These are phyloP conservation scores for Drosophila prolongata DNA, from an alignment of 2,888 invertebrate species.

Conservation along the genomic window DNA sequence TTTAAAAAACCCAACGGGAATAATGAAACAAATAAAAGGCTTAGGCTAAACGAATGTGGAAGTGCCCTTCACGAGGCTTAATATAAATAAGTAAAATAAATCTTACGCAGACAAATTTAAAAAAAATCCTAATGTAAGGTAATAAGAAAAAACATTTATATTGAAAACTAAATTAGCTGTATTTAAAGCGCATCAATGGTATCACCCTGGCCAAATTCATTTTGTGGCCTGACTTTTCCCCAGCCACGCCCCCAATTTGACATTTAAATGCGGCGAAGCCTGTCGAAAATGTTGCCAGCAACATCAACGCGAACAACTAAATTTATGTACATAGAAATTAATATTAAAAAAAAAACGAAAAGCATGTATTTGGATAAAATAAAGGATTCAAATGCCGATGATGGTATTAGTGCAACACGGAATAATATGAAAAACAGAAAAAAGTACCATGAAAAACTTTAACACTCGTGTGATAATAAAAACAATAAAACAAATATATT, in stretches of 20 bases:
- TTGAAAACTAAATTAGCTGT: neutral
- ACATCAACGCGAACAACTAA: slow-evolving; percentile 58
- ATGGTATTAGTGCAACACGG: slow-evolving; percentile 11
- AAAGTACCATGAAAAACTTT: slow-evolving; percentile 47
- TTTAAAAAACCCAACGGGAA: slow-evolving; percentile 44
- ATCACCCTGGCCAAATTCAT: neutral
- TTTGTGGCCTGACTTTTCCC: neutral
- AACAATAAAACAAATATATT: slow-evolving; percentile 51
- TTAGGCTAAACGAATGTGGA: slow-evolving; percentile 6
- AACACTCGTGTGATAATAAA: slow-evolving; percentile 20
- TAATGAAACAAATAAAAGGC: slow-evolving; percentile 31
- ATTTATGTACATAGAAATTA: slow-evolving; percentile 76
- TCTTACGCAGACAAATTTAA: neutral
- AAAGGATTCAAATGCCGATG: slow-evolving; percentile 22
- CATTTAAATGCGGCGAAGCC: slow-evolving; percentile 68
- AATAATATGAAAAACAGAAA: slow-evolving; percentile 52
- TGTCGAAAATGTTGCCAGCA: slow-evolving; percentile 54
- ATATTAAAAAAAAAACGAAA: slow-evolving; percentile 54
- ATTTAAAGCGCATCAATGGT: neutral
- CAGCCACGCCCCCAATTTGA: slow-evolving; percentile 20
- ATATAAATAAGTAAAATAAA: neutral
- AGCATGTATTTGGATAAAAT: slow-evolving; percentile 20
- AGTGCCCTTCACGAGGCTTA: slow-evolving; percentile 11
- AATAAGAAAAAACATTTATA: neutral
- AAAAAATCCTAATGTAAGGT: neutral